Conservation (phyloP, 1,140 invertebrate genomes). For the Conus betulinus region DNA sequence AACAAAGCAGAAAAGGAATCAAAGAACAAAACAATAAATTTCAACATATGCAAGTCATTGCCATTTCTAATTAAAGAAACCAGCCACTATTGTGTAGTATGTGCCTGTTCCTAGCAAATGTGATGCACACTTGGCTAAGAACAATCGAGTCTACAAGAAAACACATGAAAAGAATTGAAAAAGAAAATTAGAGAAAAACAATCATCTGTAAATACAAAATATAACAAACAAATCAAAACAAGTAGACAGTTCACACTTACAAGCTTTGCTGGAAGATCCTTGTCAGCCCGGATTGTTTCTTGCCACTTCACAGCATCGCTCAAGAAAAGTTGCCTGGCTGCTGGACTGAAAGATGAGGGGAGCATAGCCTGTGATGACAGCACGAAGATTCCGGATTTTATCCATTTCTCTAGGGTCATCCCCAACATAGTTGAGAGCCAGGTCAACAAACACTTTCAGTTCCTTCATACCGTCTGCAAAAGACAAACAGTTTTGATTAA, state of each 20-base stretch:
- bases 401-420: conserved; percentile 65
- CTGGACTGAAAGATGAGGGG: conserved; percentile 67
- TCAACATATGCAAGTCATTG: too few species aligned
- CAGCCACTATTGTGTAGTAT: too few species aligned
- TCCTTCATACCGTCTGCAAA: conserved; percentile 59
- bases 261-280: conserved; percentile 61
- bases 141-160: too few species aligned
- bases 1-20: too few species aligned
- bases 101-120: too few species aligned
- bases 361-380: conserved; percentile 68
- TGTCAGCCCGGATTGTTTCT: conserved; percentile 60
- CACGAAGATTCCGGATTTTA: conserved; percentile 62
- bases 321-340: conserved; percentile 51
- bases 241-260: too few species aligned
- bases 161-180: too few species aligned
- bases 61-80: too few species aligned
- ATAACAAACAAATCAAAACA: not conserved
- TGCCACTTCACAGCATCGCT: conserved; percentile 62
- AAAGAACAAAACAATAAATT: too few species aligned
- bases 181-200: too few species aligned
- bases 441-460: conserved; percentile 71
- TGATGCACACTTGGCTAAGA: too few species aligned
- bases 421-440: conserved; percentile 68
- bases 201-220: too few species aligned
- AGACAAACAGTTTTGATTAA: not conserved